These are phyloP conservation scores for Vombatus ursinus DNA, from an alignment of 2,113 vertebrate species.

Conservation along the genomic window DNA sequence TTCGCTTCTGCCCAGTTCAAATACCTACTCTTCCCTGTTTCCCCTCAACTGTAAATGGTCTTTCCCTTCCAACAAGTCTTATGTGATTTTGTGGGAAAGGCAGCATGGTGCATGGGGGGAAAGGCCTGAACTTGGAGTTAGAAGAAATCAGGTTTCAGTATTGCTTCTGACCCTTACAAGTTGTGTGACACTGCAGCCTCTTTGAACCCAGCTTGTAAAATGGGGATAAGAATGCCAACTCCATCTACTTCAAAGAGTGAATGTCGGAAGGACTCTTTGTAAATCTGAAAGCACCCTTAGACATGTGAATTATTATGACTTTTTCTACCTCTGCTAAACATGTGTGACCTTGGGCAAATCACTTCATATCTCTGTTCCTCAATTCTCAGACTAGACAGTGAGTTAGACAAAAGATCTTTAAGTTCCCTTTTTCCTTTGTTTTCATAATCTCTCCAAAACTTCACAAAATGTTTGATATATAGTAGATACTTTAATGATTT, in stretches of 20 bases:
- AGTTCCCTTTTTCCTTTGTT: not conserved
- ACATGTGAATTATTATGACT: not conserved
- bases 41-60: not conserved
- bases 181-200: not conserved
- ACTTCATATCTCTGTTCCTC: not conserved
- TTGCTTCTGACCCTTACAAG: not conserved
- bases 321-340: not conserved
- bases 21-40: too few species aligned
- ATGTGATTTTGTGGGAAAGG: too few species aligned
- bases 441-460: not conserved
- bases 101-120: not conserved
- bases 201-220: not conserved
- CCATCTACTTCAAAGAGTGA: not conserved
- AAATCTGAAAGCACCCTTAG: not conserved
- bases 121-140: not conserved
- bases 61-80: too few species aligned
- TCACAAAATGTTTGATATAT: not conserved
- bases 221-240: not conserved
- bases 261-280: not conserved
- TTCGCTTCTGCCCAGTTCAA: too few species aligned
- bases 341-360: not conserved
- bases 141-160: not conserved
- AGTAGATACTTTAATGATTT: not conserved
- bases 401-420: not conserved
- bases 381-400: not conserved